Evolutionary conservation across 2,113 vertebrate species (phyloP), one percentile per base, ranked within the genome.

Genomic region (Suricata suricatta): DNA sequence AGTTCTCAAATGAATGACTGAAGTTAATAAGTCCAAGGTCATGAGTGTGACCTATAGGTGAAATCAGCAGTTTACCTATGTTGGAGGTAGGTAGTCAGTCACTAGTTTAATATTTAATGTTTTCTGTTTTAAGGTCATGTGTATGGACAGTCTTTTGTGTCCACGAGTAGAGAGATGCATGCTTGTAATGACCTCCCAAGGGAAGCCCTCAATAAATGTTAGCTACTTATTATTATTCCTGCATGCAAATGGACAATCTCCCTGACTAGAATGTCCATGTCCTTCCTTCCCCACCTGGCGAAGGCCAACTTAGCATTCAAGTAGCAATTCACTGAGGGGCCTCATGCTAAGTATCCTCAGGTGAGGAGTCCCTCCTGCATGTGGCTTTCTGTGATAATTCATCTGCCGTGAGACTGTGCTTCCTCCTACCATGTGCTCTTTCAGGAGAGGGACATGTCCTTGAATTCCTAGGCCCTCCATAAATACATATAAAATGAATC

Each of bases 301-400:
- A 74, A 94, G 57, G 63, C n/a, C 95, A 77, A 60, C 5, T 71
- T 81, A 31, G 29, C n/a, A 60, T 87, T 83, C 17, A 95, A 92
- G 86, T 27, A 87, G 25, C 9, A 4, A 52, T 7, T 76, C 41
- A 21, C 7, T 41, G 3, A 10, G n/a, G 52, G 82, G 44, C 25
- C 41, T 93, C 31, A 54, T 12, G 3, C 44, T 25, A 44, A 68
- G 11, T 7, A 19, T 12, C 21, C 64, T 81, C 29, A 88, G 21
- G 0, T 81, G 52, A 71, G 52, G 12, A 41, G 7, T 31, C 7
- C 35, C 89, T 31, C 16, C 41, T 17, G 9, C 41, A 11, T 79
- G 54, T 57, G n/a, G 54, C 23, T 47, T 90, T 69, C 31, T 96
- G 47, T 92, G 88, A 97, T 41, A 87, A 77, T 96, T 80, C 44